phyloP scores from a whole-genome alignment of 1,140 invertebrate species.

The Sesamia nonagrioides region DNA sequence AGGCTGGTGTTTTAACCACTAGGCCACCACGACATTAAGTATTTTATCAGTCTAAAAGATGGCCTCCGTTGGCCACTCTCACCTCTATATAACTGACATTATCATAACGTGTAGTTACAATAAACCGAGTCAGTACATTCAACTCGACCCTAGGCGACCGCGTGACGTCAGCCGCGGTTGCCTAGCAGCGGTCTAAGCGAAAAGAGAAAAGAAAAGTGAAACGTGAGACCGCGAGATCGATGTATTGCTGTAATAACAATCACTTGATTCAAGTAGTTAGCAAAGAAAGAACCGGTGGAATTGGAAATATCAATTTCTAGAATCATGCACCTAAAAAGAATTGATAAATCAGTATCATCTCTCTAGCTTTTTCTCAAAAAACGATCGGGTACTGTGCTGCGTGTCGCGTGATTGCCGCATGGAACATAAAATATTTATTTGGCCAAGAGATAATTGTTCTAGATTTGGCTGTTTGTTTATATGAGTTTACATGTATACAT shows the following conservation, averaged over 20 bases:
- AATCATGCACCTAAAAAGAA: too few species aligned
- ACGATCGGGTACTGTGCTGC: too few species aligned
- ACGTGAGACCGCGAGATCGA: conserved; percentile 52
- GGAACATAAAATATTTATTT: too few species aligned
- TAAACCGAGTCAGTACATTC: neutral
- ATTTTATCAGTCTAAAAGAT: too few species aligned
- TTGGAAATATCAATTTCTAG: neutral
- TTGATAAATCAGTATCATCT: too few species aligned
- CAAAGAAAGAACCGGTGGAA: neutral
- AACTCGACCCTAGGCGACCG: conserved; percentile 23
- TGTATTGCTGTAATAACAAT: conserved; percentile 43
- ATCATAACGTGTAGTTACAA: neutral
- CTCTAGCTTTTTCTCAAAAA: too few species aligned
- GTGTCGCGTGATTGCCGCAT: too few species aligned
- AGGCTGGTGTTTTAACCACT: too few species aligned
- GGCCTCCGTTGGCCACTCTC: neutral
- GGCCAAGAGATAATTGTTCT: too few species aligned
- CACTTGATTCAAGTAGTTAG: conserved; percentile 7
- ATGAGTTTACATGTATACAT: too few species aligned
- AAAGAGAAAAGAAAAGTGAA: conserved; percentile 64
- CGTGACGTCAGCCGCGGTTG: conserved; percentile 31
- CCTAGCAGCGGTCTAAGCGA: conserved; percentile 36
- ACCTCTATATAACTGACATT: neutral
- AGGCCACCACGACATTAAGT: too few species aligned
- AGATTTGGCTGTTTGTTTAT: too few species aligned